Evolutionary conservation across 2,113 vertebrate species (phyloP), one percentile per base, ranked within the genome.

Genomic region (Callionymus lyra): DNA sequence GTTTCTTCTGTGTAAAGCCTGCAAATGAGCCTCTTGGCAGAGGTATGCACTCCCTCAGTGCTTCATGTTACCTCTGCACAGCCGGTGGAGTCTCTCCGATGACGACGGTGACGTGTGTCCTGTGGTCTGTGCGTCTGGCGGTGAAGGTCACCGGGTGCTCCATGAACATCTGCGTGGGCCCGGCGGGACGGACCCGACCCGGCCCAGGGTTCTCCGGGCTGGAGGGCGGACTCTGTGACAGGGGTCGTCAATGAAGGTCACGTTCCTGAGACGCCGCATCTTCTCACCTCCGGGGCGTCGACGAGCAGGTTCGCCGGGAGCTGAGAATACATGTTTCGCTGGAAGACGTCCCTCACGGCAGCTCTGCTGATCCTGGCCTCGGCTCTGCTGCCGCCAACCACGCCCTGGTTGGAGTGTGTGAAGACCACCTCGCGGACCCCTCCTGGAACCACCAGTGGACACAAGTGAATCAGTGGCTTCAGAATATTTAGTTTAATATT

Each of bases 371-470:
- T 86, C 38, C 41, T 78, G 79, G 92, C 88, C 70, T 98, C 94
- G 9, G 91, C 90, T 81, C 82, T 91, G 88, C 94, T 98, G 9
- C 91, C 88, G 34, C 94, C 93, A 46, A 97, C 89, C 46, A 98
- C 87, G 0, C 74, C 85, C 81, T 98, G 94, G 77, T 98, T 98
- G 27, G 94, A 97, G 70, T 98, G 93, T 46, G 89, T 82, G 44
- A 91, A 93, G 9, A 70, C 82, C 70, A 97, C 92, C 61, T 90
- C 92, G 34, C 74, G 84, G 60, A 97, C 84, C 3, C 82, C 86
- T 63, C 77, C 93, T 97, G 59, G 9, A 41, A 37, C 56, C 14
- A 50, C 6, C 51, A 38, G 70, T 1, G 49, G 1, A 16, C 12
- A 47, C 38, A 2, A 47, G 21, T n/a, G n/a, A n/a, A n/a, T n/a